A percentile compares a stretch with the other conserved stretches of the same genome.
phyloP scores from a whole-genome alignment of 2,888 invertebrate species.

The Barypeithes pellucidus region DNA sequence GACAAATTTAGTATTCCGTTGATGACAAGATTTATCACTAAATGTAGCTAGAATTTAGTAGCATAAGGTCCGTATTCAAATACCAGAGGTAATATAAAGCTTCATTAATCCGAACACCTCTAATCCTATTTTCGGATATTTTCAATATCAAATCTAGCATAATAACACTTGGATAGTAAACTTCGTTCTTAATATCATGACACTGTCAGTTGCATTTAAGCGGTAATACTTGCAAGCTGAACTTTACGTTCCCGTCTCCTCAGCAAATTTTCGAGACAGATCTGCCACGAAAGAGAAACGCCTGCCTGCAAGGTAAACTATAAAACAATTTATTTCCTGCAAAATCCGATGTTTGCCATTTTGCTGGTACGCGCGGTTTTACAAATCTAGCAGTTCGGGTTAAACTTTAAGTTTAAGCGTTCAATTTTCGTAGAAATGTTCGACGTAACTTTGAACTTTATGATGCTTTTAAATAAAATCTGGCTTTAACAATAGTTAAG shows the following conservation, averaged over 20 bases:
- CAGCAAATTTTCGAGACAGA: slow-evolving; percentile 10
- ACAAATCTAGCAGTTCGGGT: slow-evolving; percentile 26
- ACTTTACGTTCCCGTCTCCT: background rate
- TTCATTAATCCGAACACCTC: too few species aligned
- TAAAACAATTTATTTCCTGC: slow-evolving; percentile 22
- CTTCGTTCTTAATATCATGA: slow-evolving; percentile 16
- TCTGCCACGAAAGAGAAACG: background rate
- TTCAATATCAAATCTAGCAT: background rate
- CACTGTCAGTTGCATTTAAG: slow-evolving; percentile 2
- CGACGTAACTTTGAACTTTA: slow-evolving; percentile 8
- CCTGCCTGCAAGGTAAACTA: slow-evolving; percentile 10
- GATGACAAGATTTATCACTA: too few species aligned
- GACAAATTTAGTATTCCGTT: too few species aligned
- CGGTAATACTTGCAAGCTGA: background rate
- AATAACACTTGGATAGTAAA: background rate
- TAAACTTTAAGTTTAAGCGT: slow-evolving; percentile 35
- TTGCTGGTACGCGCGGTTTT: slow-evolving; percentile 36
- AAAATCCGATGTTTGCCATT: slow-evolving; percentile 35
- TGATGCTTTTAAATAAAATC: background rate
- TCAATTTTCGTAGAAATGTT: background rate
- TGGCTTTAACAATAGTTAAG: too few species aligned
- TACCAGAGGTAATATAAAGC: too few species aligned
- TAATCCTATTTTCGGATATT: too few species aligned
- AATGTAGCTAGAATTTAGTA: too few species aligned
- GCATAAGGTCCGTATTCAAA: too few species aligned